Evolutionary conservation across 2,888 invertebrate species (phyloP).

Genomic region (Cataglyphis livida): DNA sequence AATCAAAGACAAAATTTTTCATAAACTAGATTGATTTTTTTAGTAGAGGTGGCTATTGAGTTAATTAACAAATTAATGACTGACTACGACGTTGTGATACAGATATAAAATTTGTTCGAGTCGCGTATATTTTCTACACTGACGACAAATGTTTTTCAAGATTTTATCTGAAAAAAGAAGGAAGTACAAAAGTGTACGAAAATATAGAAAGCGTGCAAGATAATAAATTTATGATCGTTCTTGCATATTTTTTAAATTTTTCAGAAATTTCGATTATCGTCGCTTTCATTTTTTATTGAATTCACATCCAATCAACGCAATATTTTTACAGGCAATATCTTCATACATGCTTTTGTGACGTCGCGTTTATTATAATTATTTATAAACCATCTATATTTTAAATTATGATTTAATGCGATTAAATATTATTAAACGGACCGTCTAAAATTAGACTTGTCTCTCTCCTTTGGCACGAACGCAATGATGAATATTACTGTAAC

Average conservation of each 20-base stretch:
- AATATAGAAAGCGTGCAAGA: neutral
- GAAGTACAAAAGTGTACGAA: neutral
- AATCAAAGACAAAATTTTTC: neutral
- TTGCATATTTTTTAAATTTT: neutral
- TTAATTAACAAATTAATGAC: no score
- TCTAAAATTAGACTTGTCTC: slow-evolving; percentile 2
- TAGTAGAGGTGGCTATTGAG: neutral
- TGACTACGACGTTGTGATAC: neutral
- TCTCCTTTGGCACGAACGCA: neutral
- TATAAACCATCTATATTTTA: neutral
- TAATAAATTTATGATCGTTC: neutral
- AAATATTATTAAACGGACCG: slow-evolving; percentile 8
- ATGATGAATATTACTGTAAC: slow-evolving; percentile 32
- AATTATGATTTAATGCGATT: neutral
- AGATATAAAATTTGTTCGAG: slow-evolving; percentile 2
- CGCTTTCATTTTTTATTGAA: neutral
- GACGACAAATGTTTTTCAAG: neutral
- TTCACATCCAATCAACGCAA: neutral
- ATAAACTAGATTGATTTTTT: slow-evolving; percentile 2
- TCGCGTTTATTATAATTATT: neutral
- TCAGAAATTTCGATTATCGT: neutral
- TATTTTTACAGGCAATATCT: neutral
- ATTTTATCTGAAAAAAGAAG: neutral
- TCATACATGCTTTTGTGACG: neutral
- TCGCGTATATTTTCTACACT: neutral